phyloP scores from a whole-genome alignment of 2,113 vertebrate species.

The Penelope pileata region DNA sequence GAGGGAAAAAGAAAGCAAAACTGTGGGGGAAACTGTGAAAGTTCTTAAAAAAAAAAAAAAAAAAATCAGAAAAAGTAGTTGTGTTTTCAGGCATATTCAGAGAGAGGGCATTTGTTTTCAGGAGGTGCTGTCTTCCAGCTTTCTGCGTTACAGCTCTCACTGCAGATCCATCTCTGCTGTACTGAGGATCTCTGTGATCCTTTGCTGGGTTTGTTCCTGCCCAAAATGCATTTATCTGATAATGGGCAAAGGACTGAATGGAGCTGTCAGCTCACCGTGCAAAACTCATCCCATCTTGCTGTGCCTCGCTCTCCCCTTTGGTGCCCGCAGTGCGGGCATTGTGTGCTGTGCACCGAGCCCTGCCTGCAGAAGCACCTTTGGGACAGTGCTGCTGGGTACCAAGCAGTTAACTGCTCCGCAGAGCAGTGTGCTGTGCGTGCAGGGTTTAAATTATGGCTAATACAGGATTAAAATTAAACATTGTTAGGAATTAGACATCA shows the following conservation, averaged over 20 bases:
- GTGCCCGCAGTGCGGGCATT: not conserved
- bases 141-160: not conserved
- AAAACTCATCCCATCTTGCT: not conserved
- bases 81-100: not conserved
- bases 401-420: not conserved
- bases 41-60: not conserved
- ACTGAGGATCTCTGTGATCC: not conserved
- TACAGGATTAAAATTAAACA: not conserved
- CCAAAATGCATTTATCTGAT: not conserved
- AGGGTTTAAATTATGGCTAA: not conserved
- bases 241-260: not conserved
- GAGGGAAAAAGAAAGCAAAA: not conserved
- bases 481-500: not conserved
- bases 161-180: not conserved
- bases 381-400: not conserved
- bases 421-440: not conserved
- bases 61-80: not conserved
- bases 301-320: not conserved
- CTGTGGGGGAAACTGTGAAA: rapidly evolving
- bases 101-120: not conserved
- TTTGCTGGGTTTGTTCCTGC: not conserved
- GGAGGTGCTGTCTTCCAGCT: not conserved
- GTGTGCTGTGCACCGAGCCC: too few relatives aligned
- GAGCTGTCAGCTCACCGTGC: not conserved
- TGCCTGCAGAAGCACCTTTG: not conserved